Base-by-base conservation (phyloP, 2,797 vertebrate genomes). In the Pitangus sulphuratus region DNA sequence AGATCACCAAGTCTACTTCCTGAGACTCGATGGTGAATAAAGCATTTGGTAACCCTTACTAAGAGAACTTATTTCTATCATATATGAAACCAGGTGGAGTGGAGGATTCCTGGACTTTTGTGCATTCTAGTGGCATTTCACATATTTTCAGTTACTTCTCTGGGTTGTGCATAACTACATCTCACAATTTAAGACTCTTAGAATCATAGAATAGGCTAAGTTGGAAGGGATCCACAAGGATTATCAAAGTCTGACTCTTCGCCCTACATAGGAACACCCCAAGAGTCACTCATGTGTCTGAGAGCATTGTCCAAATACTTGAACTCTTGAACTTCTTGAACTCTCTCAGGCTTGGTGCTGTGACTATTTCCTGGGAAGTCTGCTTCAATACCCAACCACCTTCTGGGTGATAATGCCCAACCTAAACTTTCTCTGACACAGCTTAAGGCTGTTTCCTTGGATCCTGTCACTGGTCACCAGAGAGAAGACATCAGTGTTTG, bases 41-140 rank as follows among this genome's bases (percentile, higher is more conserved):
- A 53, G 18, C 1, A 2, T 65, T 58, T 84, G 15, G 6, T 60
- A 78, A 62, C 15, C 21, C 62, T 58, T 44, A n/a, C 16, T 50
- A 42, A 42, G n/a, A 58, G 8, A 33, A 24, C 82, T 71, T 44
- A 35, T 6, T 66, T 66, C 14, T 72, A 4, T 60, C 7, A 9
- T 26, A 6, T 9, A 24, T 39, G 21, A 30, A 53, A 42, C n/a
- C 3, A 33, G 0, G 1, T 45, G 22, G 15, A 66, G 13, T n/a
- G 53, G 58, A 82, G 14, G 42, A 79, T 76, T 85, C 30, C 44
- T 56, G 25, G 79, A 31, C 6, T 28, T 39, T n/a, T 39, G 9
- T 53, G 45, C 7, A 4, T 16, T 78, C 14, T 15, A 56, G 28
- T 56, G 22, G 24, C n/a, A 19, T 71, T 75, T 93, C 17, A 47